Percentiles rank a stretch among this genome's conserved stretches.
Evolutionary conservation across 2,888 invertebrate species (phyloP).

Genomic region (Unio delphinus): DNA sequence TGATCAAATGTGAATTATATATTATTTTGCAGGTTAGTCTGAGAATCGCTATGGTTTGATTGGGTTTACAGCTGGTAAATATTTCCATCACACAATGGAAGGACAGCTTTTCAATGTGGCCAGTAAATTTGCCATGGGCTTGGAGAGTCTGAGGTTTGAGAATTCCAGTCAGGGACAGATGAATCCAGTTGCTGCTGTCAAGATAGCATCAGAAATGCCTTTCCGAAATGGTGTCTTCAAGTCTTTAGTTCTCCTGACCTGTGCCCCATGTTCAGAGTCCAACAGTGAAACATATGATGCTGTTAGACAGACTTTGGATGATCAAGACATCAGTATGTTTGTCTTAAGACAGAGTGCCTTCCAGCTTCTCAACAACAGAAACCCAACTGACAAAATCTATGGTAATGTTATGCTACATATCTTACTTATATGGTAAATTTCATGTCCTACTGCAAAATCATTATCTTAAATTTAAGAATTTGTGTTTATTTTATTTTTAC

Average conservation of each 20-base stretch:
- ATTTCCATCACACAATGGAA: slow-evolving; percentile 79
- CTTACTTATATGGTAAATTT: background rate
- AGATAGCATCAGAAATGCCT: slow-evolving; percentile 78
- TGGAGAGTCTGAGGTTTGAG: slow-evolving; percentile 45
- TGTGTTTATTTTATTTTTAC: background rate
- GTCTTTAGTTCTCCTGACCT: slow-evolving; percentile 81
- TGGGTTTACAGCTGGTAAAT: slow-evolving; percentile 83
- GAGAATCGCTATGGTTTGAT: slow-evolving; percentile 79
- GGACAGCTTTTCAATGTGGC: slow-evolving; percentile 60
- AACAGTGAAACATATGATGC: slow-evolving; percentile 47
- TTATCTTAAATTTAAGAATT: slow-evolving; percentile 70
- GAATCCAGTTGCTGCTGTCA: slow-evolving; percentile 76
- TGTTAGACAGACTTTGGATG: slow-evolving; percentile 23
- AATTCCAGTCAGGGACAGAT: slow-evolving; percentile 24
- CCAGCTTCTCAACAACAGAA: slow-evolving; percentile 39
- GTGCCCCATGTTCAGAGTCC: slow-evolving; percentile 77
- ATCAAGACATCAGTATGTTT: slow-evolving; percentile 52
- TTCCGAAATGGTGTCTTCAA: slow-evolving; percentile 89
- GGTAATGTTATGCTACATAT: slow-evolving; percentile 60
- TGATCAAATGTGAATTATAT: background rate
- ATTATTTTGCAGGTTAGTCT: slow-evolving; percentile 51
- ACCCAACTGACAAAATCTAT: slow-evolving; percentile 80
- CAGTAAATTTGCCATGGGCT: slow-evolving; percentile 48
- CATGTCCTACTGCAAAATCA: background rate
- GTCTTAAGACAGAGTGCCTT: slow-evolving; percentile 50